These are phyloP conservation scores for Coreoperca whiteheadi DNA, from an alignment of 2,113 vertebrate species.

Conservation along the genomic window DNA sequence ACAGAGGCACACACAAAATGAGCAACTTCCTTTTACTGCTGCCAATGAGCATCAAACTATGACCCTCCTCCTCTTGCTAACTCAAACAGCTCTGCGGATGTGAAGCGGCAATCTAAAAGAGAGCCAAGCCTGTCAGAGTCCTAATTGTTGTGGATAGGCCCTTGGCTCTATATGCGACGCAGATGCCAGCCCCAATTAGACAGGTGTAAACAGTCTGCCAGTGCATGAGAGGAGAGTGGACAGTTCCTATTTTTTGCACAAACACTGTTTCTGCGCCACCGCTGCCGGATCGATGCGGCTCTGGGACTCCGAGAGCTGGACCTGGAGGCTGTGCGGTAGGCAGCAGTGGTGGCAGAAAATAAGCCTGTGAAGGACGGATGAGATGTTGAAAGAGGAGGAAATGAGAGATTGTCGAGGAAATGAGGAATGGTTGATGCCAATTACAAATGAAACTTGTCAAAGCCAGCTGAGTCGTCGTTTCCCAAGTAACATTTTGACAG, in stretches of 20 bases:
- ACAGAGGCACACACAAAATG: constrained; percentile 9
- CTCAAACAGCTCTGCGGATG: constrained; percentile 61
- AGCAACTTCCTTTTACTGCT: constrained; percentile 13
- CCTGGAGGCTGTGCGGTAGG: not conserved
- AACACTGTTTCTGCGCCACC: constrained; percentile 63
- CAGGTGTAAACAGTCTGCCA: constrained; percentile 71
- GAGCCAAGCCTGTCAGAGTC: constrained; percentile 68
- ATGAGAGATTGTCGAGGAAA: constrained; percentile 35
- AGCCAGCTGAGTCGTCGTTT: constrained; percentile 17
- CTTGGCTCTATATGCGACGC: constrained; percentile 69
- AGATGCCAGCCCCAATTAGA: constrained; percentile 79
- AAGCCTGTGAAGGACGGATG: constrained; percentile 23
- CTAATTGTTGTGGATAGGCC: constrained; percentile 77
- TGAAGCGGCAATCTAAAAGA: constrained; percentile 71
- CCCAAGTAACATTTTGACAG: constrained; percentile 21
- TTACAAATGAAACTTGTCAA: constrained; percentile 25
- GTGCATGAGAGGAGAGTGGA: constrained; percentile 51
- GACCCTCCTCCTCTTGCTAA: constrained; percentile 17
- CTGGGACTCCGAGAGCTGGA: constrained; percentile 15
- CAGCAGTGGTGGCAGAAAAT: constrained; percentile 31
- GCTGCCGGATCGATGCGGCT: constrained; percentile 64
- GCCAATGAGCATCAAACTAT: constrained; percentile 26
- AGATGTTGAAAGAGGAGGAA: constrained; percentile 46
- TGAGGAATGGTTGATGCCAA: constrained; percentile 17
- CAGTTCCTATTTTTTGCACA: constrained; percentile 58